Evolutionary conservation across 1,140 invertebrate genomes (phyloP).

Genomic region (Helicoverpa armigera): DNA sequence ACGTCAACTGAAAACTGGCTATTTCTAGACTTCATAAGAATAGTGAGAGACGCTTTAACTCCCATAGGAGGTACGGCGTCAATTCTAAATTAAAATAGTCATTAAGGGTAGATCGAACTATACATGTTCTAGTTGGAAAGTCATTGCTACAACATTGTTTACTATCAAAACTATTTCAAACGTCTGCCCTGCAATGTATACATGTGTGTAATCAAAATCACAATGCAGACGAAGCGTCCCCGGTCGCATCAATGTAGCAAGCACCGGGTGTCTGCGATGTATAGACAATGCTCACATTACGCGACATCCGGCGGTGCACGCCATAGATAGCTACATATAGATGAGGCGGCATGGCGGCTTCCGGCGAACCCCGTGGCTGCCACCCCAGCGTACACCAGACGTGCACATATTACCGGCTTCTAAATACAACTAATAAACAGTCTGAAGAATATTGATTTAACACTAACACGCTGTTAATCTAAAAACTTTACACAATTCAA

Average conservation of each 20-base stretch:
- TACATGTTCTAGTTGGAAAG: neutral
- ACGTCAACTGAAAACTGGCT: too few species aligned
- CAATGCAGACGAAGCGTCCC: neutral
- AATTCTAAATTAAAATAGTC: too few species aligned
- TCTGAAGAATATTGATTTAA: neutral
- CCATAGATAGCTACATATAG: conserved; percentile 2
- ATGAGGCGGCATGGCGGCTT: conserved; percentile 31
- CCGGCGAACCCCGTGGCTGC: conserved; percentile 27
- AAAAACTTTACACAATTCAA: neutral
- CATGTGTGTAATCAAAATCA: neutral
- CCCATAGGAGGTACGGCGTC: too few species aligned
- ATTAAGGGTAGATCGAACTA: too few species aligned
- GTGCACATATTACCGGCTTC: neutral
- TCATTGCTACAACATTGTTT: neutral
- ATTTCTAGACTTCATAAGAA: too few species aligned
- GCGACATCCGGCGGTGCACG: conserved; percentile 18
- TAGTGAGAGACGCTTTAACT: too few species aligned
- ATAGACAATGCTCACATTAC: conserved; percentile 18
- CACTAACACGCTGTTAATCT: neutral
- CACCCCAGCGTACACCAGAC: neutral
- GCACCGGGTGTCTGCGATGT: conserved; percentile 18
- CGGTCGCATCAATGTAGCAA: neutral
- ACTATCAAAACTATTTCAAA: neutral
- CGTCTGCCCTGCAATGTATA: neutral
- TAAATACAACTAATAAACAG: neutral